These are phyloP conservation scores for Drosophila rubida DNA, from an alignment of 2,888 invertebrate species.

Conservation along the genomic window DNA sequence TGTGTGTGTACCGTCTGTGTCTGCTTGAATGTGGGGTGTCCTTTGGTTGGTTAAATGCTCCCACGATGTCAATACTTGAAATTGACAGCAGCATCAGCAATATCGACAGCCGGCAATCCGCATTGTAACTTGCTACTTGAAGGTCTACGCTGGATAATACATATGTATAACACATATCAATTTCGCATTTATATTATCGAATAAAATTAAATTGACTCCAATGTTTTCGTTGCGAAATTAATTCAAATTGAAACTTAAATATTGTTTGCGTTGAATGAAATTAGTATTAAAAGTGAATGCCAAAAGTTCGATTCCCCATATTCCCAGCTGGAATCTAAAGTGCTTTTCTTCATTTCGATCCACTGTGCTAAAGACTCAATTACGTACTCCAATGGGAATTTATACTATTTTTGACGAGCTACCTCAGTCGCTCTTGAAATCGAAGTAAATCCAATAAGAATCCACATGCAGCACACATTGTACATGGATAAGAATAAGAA, in stretches of 20 bases:
- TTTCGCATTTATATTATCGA: slow-evolving; percentile 28
- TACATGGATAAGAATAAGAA: slow-evolving; percentile 32
- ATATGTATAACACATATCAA: not conserved
- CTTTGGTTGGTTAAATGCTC: slow-evolving; percentile 68
- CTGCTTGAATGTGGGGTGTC: slow-evolving; percentile 31
- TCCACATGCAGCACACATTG: slow-evolving; percentile 7
- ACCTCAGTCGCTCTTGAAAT: slow-evolving; percentile 14
- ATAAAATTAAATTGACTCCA: slow-evolving; percentile 17
- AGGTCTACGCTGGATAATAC: slow-evolving; percentile 7
- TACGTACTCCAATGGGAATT: slow-evolving; percentile 1
- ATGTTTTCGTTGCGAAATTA: slow-evolving; percentile 2
- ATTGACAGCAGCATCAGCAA: slow-evolving; percentile 57
- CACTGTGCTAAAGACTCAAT: slow-evolving; percentile 23
- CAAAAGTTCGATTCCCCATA: not conserved
- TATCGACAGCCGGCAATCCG: slow-evolving; percentile 21
- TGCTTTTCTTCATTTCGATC: not conserved
- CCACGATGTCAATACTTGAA: slow-evolving; percentile 68
- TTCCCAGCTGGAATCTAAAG: not conserved
- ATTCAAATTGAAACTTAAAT: slow-evolving; percentile 26
- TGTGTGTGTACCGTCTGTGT: not conserved
- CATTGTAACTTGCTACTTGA: slow-evolving; percentile 14
- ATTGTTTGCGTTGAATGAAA: not conserved
- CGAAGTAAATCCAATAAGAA: slow-evolving; percentile 37
- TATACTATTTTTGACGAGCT: slow-evolving; percentile 24
- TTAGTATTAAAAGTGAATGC: not conserved